Conservation (phyloP, 2,113 vertebrate genomes). For the Archilochus colubris region DNA sequence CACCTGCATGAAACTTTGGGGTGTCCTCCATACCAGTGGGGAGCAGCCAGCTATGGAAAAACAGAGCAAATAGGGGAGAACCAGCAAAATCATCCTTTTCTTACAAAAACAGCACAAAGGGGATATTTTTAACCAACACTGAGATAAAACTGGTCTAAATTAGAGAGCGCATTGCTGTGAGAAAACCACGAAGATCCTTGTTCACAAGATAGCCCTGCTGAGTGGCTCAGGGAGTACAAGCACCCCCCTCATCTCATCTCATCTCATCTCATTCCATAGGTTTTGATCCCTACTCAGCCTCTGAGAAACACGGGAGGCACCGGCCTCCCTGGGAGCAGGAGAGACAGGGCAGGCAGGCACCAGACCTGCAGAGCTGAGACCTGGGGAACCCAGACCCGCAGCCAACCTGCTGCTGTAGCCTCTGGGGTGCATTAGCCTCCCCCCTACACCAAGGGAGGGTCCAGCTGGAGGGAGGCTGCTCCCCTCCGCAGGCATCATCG, state of each 20-base stretch:
- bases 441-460: neutral
- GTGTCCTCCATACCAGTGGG: neutral
- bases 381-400: neutral
- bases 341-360: neutral
- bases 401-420: accelerated
- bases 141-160: neutral
- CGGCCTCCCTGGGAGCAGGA: neutral
- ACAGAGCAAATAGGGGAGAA: neutral
- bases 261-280: accelerated
- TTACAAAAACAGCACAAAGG: neutral
- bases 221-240: accelerated
- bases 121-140: neutral
- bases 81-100: neutral
- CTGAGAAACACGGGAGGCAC: neutral
- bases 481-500: neutral
- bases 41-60: neutral
- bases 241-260: accelerated
- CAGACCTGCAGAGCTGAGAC: neutral
- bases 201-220: accelerated
- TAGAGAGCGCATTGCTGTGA: accelerated
- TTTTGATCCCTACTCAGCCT: neutral
- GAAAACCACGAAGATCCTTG: neutral
- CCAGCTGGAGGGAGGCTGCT: neutral
- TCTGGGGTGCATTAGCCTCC: neutral
- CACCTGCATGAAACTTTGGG: neutral